These are phyloP conservation scores for Melinaea menophilus DNA, from an alignment of 2,888 invertebrate species.

Conservation along the genomic window DNA sequence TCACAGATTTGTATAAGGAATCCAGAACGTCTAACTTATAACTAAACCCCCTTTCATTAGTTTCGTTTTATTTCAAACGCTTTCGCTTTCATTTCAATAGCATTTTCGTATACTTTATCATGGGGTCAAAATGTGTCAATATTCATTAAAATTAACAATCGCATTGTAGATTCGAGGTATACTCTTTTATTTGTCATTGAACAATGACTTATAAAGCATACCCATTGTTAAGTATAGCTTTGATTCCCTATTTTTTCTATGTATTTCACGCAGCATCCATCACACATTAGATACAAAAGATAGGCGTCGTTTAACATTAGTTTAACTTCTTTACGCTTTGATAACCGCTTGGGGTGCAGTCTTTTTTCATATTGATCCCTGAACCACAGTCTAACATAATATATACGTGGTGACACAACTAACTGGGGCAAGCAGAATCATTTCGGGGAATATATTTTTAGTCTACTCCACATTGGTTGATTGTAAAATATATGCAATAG, in stretches of 20 bases:
- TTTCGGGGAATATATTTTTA: constrained; percentile 44
- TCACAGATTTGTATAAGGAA: constrained; percentile 12
- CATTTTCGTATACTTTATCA: constrained; percentile 6
- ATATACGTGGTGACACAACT: constrained; percentile 45
- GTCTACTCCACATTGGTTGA: constrained; percentile 41
- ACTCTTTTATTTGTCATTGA: constrained; percentile 54
- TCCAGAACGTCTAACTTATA: constrained; percentile 31
- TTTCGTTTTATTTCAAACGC: constrained; percentile 24
- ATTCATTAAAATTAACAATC: constrained; percentile 63
- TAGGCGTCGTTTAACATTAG: constrained; percentile 75
- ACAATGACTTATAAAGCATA: constrained; percentile 50
- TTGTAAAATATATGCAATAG: constrained; percentile 57
- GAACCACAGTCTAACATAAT: constrained; percentile 53
- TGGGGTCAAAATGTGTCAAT: constrained; percentile 44
- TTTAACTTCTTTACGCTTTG: constrained; percentile 77
- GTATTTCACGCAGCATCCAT: constrained; percentile 68
- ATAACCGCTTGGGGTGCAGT: constrained; percentile 58
- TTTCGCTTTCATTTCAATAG: constrained; percentile 19
- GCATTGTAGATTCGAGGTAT: constrained; percentile 49
- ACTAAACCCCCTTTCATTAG: constrained; percentile 22
- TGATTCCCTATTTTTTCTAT: constrained; percentile 60
- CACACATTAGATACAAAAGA: constrained; percentile 73
- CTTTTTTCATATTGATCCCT: constrained; percentile 42
- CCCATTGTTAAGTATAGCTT: constrained; percentile 54
- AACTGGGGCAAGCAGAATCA: constrained; percentile 48